These are phyloP conservation scores for Philereme transversata DNA, from an alignment of 2,888 invertebrate genomes.

Conservation along the genomic window DNA sequence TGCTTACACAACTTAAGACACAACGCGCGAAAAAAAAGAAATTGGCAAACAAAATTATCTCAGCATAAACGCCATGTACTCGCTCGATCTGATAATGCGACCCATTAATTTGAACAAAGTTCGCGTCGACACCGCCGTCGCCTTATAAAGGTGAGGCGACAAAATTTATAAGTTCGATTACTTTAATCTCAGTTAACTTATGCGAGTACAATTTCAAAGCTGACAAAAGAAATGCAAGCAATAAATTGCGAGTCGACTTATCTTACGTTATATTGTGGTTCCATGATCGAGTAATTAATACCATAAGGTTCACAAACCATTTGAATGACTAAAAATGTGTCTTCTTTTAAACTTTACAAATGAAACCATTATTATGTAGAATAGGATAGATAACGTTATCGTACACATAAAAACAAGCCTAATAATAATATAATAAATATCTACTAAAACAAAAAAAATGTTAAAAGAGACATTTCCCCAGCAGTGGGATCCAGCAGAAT, in stretches of 20 bases:
- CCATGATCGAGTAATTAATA: slow-evolving; percentile 57
- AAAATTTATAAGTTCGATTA: slow-evolving; percentile 85
- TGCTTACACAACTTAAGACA: slow-evolving; percentile 47
- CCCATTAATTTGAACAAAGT: slow-evolving; percentile 83
- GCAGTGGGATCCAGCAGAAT: too few relatives aligned
- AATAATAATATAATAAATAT: too few relatives aligned
- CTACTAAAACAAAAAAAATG: too few relatives aligned
- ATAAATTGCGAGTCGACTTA: slow-evolving; percentile 77
- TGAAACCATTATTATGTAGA: too few relatives aligned
- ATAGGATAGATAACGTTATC: too few relatives aligned
- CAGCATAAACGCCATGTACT: slow-evolving; percentile 83
- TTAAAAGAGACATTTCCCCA: too few relatives aligned
- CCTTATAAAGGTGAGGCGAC: slow-evolving; percentile 83
- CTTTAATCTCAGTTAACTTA: slow-evolving; percentile 84
- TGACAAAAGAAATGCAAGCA: slow-evolving; percentile 84
- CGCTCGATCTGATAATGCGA: slow-evolving; percentile 81
- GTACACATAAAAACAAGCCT: too few relatives aligned
- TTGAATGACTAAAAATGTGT: too few relatives aligned
- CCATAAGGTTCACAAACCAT: background rate
- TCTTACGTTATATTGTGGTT: slow-evolving; percentile 75
- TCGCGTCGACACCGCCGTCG: slow-evolving; percentile 80
- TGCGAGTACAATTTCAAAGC: slow-evolving; percentile 84
- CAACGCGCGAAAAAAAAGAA: slow-evolving; percentile 56
- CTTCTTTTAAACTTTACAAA: too few relatives aligned
- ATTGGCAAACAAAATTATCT: slow-evolving; percentile 79